Conservation (phyloP, 2,888 invertebrate species). For the Synergus laeviventris region DNA sequence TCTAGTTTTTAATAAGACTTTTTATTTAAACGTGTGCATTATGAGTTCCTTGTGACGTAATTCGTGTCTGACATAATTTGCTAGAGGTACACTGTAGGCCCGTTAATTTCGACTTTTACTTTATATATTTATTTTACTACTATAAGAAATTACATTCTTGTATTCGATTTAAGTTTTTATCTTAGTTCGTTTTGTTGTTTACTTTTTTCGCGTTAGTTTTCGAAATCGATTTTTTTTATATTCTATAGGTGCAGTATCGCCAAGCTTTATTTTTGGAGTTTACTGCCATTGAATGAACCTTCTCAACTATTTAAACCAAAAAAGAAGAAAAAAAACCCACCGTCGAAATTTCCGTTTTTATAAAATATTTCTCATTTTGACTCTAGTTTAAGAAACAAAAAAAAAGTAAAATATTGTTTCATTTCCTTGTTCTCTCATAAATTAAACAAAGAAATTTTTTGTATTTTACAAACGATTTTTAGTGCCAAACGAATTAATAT, state of each 20-base stretch:
- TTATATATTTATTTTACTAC: conserved; percentile 35
- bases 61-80: conserved; percentile 29
- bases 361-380: background rate
- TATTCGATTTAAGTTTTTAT: conserved; percentile 18
- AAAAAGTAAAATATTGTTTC: conserved; percentile 9
- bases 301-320: conserved; percentile 1
- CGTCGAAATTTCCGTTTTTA: conserved; percentile 5
- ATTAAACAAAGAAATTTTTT: conserved; percentile 23
- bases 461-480: conserved; percentile 36
- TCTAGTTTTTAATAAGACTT: background rate
- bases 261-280: conserved; percentile 19
- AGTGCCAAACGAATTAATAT: conserved; percentile 39
- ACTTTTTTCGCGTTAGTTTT: conserved; percentile 5
- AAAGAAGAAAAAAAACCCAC: background rate
- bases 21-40: conserved; percentile 37
- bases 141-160: conserved; percentile 5
- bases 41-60: conserved; percentile 26
- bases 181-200: conserved; percentile 14
- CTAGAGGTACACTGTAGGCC: conserved; percentile 22
- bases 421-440: conserved; percentile 25
- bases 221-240: conserved; percentile 12
- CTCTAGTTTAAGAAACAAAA: conserved; percentile 24
- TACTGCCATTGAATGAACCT: conserved; percentile 29
- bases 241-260: conserved; percentile 16
- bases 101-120: background rate